Evolutionary conservation across 1,140 invertebrate genomes (phyloP), one percentile per base, ranked within the genome.

Genomic region (Drosophila persimilis): DNA sequence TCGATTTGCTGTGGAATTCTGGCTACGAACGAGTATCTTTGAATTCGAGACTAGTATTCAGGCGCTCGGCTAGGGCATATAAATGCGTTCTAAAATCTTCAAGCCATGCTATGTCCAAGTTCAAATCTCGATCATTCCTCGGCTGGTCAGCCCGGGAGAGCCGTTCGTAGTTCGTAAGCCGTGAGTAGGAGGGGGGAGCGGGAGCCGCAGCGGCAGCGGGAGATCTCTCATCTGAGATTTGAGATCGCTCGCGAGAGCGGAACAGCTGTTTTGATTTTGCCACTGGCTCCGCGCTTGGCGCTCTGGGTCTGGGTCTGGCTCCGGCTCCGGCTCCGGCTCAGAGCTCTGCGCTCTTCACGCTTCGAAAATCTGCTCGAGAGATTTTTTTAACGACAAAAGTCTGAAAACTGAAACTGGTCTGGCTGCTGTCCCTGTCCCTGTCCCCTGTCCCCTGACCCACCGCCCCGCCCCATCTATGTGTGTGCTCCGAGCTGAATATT

Each of bases 401-500:
- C 66, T 52, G 77, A 72, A 81, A 69, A 69, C 78, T 64, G 73
- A 80, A 85, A 85, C 80, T 85, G 80, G 80, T 85, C 80, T 85
- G 77, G 63, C 61, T 63, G 54, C 62, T 51, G 59, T 59, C 69
- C 44, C 29, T 29, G 29, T 7, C 31, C 8, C 31, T 31, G 31
- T 2, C 22, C 39, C 39, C 41, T 15, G n/a, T 8, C 3, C 41
- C 4, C 24, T 26, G 22, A 13, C 20, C 29, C 15, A 3, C 11
- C 20, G 26, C 3, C 31, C 31, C 17, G 15, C 7, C 6, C 15
- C 15, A 15, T 0, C 20, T 20, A 31, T 46, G 41, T 73, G 65
- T 62, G 51, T 17, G 11, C 35, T 13, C 3, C 11, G 35, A 39
- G 11, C 35, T 39, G 35, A 35, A 35, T 35, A 3, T 8, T 9